Conservation (phyloP, 2,888 invertebrate species). For the Beris chalybata region DNA sequence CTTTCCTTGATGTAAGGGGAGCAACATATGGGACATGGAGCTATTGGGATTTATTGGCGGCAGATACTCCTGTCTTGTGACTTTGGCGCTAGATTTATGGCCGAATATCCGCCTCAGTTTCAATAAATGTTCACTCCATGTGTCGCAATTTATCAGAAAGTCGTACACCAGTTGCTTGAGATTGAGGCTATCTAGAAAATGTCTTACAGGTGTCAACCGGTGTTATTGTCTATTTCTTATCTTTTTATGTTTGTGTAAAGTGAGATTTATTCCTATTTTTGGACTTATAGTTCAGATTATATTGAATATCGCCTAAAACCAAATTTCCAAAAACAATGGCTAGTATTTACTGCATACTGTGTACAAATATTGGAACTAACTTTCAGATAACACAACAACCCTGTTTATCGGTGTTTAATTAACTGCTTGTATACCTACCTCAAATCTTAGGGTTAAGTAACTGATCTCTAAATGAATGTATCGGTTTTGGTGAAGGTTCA, state of each 20-base stretch:
- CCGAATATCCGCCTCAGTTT: constrained; percentile 38
- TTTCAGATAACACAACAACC: no score
- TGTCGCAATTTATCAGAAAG: constrained; percentile 37
- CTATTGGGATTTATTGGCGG: constrained; percentile 28
- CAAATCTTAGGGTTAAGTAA: no score
- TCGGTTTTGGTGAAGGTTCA: no score
- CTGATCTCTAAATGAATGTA: no score
- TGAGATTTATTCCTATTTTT: no score
- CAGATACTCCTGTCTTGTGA: constrained; percentile 24
- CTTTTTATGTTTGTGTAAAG: background rate
- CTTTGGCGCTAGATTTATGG: constrained; percentile 35
- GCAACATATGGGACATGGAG: constrained; percentile 28
- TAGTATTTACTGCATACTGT: no score
- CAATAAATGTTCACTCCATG: constrained; percentile 39
- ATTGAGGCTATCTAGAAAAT: constrained; percentile 25
- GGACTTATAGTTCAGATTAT: no score
- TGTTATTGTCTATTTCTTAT: constrained; percentile 14
- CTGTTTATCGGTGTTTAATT: no score
- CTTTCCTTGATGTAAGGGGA: constrained; percentile 9
- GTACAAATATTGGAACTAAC: no score
- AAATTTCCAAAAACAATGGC: no score
- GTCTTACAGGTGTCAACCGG: constrained; percentile 32
- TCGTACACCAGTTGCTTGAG: constrained; percentile 35
- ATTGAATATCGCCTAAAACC: no score
- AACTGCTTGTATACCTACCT: no score